phyloP scores from a whole-genome alignment of 37 sponge, comb jelly and placozoan genomes.

The Geodia barretti region DNA sequence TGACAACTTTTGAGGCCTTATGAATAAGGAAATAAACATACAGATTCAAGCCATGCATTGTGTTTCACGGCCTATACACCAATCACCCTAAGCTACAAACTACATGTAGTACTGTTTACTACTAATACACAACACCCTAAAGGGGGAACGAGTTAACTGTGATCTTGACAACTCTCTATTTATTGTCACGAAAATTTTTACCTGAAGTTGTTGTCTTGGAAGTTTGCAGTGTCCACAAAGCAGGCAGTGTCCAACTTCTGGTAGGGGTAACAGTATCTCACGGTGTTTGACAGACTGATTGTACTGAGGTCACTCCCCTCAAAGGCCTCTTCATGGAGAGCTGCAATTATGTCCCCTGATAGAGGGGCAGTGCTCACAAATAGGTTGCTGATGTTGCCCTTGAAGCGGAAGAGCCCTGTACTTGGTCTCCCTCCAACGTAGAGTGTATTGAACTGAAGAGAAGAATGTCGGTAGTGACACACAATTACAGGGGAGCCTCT shows the following conservation, averaged over 20 bases:
- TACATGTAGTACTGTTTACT: too few relatives aligned
- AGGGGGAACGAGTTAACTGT: too few relatives aligned
- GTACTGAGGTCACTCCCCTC: not conserved
- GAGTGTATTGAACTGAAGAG: conserved; percentile 50
- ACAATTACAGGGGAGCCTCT: too few relatives aligned
- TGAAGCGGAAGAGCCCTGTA: conserved; percentile 67
- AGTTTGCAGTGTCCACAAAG: conserved; percentile 36
- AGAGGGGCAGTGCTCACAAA: conserved; percentile 60
- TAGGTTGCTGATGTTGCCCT: conserved; percentile 68
- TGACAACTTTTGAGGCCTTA: not conserved
- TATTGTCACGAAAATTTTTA: not conserved
- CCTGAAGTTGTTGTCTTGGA: conserved; percentile 34
- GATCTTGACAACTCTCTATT: too few relatives aligned
- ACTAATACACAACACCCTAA: too few relatives aligned
- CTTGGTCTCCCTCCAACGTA: conserved; percentile 82
- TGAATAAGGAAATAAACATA: not conserved
- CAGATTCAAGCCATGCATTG: too few relatives aligned
- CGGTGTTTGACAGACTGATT: conserved; percentile 6
- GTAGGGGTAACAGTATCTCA: conserved; percentile 53
- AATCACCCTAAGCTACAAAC: too few relatives aligned
- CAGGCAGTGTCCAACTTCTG: conserved; percentile 9
- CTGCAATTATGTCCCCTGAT: conserved; percentile 26
- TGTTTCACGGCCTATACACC: too few relatives aligned
- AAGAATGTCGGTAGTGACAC: too few relatives aligned
- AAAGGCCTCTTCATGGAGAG: conserved; percentile 31